Evolutionary conservation across 2,888 invertebrate species (phyloP), one percentile per base, ranked within the genome.

Genomic region (Drosophila subquinaria): DNA sequence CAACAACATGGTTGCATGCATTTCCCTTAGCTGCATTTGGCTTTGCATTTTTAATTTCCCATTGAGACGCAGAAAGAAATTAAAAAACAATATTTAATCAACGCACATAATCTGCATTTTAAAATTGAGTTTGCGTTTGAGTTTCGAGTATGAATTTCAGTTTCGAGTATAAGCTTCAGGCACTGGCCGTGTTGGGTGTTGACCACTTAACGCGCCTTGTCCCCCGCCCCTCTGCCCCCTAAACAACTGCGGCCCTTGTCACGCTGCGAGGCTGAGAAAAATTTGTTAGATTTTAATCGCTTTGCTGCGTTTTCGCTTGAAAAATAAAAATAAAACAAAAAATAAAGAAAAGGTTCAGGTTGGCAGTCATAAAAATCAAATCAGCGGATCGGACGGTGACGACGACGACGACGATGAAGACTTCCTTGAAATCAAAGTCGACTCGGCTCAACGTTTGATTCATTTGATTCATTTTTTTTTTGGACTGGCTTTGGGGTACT

Each of bases 41-140:
- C 76, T 80, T 69, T 74, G 83, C 83, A 81, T 81, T 81, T 69
- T 69, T 66, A 72, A 82, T 76, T 82, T 63, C 30, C 53, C 56
- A 63, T 63, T 63, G 59, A 56, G 65, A 56, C 64, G 69, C 70
- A 47, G 69, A 57, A 73, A 69, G 85, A 87, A 87, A 89, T 89
- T 84, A 89, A 89, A 89, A 89, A 89, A 84, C 84, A 77, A 89
- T 89, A 87, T 87, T 88, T 88, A 88, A 88, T 88, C 88, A 79
- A 79, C 81, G 82, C 82, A 90, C 90, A 84, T 87, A 84, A 88
- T 88, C 88, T 89, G 88, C 85, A 88, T 88, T 88, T 88, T 81
- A 84, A 88, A 72, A 80, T 81, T 68, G 48, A 66, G 72, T 60
- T 59, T 23, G 40, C 27, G 27, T 27, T 27, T 27, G 27, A 27